Conservation (phyloP, 2,113 vertebrate genomes). For the Hylia prasina region DNA sequence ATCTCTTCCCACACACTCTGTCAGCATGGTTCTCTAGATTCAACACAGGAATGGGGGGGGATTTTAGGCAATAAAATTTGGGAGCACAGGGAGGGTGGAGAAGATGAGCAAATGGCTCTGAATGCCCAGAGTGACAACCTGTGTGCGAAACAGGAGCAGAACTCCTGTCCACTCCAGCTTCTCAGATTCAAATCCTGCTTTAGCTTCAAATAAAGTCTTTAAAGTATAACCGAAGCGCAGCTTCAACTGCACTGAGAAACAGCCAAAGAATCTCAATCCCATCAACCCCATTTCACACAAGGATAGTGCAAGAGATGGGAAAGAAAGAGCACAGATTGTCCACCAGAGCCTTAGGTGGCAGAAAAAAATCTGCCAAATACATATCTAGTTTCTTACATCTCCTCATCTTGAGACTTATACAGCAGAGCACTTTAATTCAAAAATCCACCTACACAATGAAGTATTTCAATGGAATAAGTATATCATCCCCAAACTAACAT, state of each 20-base stretch:
- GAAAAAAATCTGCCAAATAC: neutral
- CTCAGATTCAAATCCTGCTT: neutral
- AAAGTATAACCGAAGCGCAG: neutral
- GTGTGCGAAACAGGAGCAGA: neutral
- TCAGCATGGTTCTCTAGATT: neutral
- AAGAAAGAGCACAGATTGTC: neutral
- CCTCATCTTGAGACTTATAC: neutral
- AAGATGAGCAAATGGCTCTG: neutral
- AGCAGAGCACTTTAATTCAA: neutral
- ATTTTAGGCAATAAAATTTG: neutral
- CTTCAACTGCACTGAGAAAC: neutral
- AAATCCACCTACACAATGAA: neutral
- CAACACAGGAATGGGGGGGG: fast-evolving
- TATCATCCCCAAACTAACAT: neutral
- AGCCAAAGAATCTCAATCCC: neutral
- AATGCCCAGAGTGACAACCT: neutral
- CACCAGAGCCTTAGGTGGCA: neutral
- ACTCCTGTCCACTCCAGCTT: neutral
- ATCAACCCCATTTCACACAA: neutral
- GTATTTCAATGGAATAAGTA: neutral
- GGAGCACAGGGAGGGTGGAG: neutral
- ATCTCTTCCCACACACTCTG: neutral
- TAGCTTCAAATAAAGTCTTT: neutral
- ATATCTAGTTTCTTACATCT: neutral
- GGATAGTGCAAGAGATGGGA: neutral